Percentiles rank a stretch among this genome's conserved stretches.
Conservation (phyloP, 2,113 vertebrate genomes). For the Hippocampus guttulatus region DNA sequence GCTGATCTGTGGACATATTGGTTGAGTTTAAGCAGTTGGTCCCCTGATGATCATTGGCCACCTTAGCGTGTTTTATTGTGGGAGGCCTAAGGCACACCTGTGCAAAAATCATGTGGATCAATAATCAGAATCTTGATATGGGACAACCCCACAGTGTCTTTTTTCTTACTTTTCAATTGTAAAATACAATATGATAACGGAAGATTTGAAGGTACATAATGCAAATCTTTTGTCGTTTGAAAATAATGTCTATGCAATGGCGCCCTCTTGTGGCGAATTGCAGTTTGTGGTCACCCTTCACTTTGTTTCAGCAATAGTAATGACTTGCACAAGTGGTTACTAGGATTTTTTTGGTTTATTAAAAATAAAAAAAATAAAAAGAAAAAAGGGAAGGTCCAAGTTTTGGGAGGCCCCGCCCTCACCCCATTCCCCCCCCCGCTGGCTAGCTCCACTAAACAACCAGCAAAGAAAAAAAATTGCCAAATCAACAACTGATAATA, state of each 20-base stretch:
- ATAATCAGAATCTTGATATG: too few species aligned
- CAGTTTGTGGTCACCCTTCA: background rate
- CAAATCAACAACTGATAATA: slow-evolving; percentile 69
- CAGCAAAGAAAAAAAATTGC: slow-evolving; percentile 68
- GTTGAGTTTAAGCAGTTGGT: background rate
- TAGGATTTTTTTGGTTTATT: slow-evolving; percentile 47
- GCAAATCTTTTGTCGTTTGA: too few species aligned
- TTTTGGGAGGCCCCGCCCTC: slow-evolving; percentile 60
- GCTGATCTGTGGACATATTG: background rate
- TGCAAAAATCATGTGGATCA: too few species aligned
- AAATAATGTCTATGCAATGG: slow-evolving; percentile 14
- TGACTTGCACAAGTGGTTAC: slow-evolving; percentile 34
- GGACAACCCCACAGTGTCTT: too few species aligned
- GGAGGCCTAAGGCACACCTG: too few species aligned
- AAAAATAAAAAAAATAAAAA: slow-evolving; percentile 63
- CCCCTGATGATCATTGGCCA: background rate
- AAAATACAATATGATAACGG: too few species aligned
- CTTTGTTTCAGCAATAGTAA: background rate
- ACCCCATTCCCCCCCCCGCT: slow-evolving; percentile 54
- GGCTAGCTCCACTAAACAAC: slow-evolving; percentile 60
- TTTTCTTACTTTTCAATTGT: too few species aligned
- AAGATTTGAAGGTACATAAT: too few species aligned
- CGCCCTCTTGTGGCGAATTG: slow-evolving; percentile 41
- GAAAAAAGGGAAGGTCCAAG: slow-evolving; percentile 60
- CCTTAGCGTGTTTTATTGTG: background rate